Base-by-base conservation (phyloP, 2,888 invertebrate genomes). In the Lucinisca nassula region DNA sequence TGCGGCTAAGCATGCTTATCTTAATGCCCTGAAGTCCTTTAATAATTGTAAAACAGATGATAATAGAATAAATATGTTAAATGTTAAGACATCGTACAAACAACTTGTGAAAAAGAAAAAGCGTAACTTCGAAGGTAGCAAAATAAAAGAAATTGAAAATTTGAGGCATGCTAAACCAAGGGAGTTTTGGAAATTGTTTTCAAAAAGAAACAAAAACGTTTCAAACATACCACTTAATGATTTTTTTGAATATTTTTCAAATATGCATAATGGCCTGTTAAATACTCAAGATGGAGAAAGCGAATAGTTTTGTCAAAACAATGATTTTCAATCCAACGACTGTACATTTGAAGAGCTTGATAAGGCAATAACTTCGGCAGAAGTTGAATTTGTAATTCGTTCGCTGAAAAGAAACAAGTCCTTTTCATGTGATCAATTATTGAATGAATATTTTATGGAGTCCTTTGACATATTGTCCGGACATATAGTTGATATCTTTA, bases 401-500 rank as follows among this genome's bases (percentile, higher is more conserved):
- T 37, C 21, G 6, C 73, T 80, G 37, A 73, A 73, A 38, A 10
- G 49, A 12, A 24, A 37, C 3, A 80, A 73, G 38, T 10, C 73
- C 3, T n/a, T 49, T 24, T 73, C 73, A 14, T 32, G 24, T 10
- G 75, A 75, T 61, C 10, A 24, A 27, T 17, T 81, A 27, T n/a
- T 81, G 8, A 81, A 81, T 35, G 40, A 58, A 61, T 81, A 81
- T 61, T 74, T 74, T 17, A 49, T 37, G 10, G 61, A 81, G 12
- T 58, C 32, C 35, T n/a, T n/a, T n/a, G n/a, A n/a, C n/a, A n/a
- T n/a, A n/a, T n/a, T n/a, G n/a, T n/a, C n/a, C n/a, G n/a, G n/a
- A n/a, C n/a, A n/a, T n/a, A n/a, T 82, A 14, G 40, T 55, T 14
- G 82, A 67, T 12, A 24, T 78, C 37, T 79, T 79, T 70, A 79